Evolutionary conservation across 1,140 invertebrate genomes (phyloP).

Genomic region (Hypothenemus hampei): DNA sequence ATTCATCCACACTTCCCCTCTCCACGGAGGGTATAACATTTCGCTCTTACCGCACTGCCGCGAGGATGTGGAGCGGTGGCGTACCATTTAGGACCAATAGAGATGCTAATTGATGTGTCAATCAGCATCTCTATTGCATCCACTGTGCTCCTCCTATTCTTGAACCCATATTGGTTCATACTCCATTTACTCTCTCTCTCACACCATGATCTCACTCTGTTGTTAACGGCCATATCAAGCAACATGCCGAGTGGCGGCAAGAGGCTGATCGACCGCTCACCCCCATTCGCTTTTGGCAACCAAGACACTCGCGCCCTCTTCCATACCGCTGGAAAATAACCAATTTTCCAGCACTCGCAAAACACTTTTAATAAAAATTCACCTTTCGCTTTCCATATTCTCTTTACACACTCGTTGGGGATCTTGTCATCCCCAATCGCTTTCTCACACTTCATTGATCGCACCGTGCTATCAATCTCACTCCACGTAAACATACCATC

Average conservation of each 20-base stretch:
- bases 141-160: background rate
- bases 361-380: background rate
- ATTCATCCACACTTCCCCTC: background rate
- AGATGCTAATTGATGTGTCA: too few relatives aligned
- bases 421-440: background rate
- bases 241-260: background rate
- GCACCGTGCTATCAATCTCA: background rate
- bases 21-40: too few relatives aligned
- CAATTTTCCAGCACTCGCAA: too few relatives aligned
- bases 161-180: background rate
- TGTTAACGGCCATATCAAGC: background rate
- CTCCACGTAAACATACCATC: background rate
- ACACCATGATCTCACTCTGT: background rate
- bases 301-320: background rate
- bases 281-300: background rate
- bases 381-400: background rate
- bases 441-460: background rate
- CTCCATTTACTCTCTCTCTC: background rate
- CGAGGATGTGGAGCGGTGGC: too few relatives aligned
- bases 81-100: too few relatives aligned
- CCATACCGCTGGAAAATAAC: background rate
- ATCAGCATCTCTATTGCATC: too few relatives aligned
- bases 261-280: conserved; percentile 3
- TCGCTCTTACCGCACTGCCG: too few relatives aligned
- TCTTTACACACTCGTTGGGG: background rate